A percentile compares a stretch with the other conserved stretches of the same genome.
Evolutionary conservation across 2,113 vertebrate species (phyloP).

Genomic region (Chaenogobius annularis): DNA sequence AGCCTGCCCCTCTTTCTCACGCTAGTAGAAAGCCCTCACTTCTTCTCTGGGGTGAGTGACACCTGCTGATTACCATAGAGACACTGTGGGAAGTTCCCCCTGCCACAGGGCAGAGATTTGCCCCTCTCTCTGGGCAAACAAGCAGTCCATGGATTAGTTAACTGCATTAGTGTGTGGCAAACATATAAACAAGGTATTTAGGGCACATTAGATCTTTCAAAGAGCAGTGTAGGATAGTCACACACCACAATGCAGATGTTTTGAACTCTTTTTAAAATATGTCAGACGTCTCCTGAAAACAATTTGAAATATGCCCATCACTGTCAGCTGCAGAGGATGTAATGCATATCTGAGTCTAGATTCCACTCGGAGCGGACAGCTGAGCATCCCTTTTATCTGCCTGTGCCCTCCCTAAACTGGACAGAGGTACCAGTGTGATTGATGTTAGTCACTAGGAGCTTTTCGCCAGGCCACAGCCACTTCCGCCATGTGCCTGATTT

Average conservation of each 20-base stretch:
- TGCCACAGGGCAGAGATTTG: constrained; percentile 71
- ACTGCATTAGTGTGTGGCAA: constrained; percentile 76
- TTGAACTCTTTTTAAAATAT: background rate
- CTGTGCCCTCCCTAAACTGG: constrained; percentile 36
- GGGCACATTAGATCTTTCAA: constrained; percentile 65
- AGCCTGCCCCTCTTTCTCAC: constrained; percentile 83
- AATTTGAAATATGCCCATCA: constrained; percentile 18
- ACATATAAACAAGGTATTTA: constrained; percentile 77
- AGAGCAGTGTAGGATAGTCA: constrained; percentile 37
- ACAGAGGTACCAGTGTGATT: constrained; percentile 66
- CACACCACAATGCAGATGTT: constrained; percentile 21
- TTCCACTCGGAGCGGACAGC: constrained; percentile 45
- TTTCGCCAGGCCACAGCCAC: constrained; percentile 53
- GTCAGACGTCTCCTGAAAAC: constrained; percentile 13
- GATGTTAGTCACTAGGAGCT: constrained; percentile 67
- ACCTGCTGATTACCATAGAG: constrained; percentile 94
- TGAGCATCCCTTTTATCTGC: constrained; percentile 46
- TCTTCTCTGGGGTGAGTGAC: constrained; percentile 83
- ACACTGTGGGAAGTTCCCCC: constrained; percentile 81
- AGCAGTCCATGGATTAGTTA: constrained; percentile 79
- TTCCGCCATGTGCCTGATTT: constrained; percentile 63
- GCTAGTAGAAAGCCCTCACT: constrained; percentile 84
- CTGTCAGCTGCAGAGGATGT: constrained; percentile 13
- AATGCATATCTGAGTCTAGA: constrained; percentile 25
- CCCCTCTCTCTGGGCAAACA: constrained; percentile 75